Base-by-base conservation (phyloP, 1,140 invertebrate genomes). In the Babylonia areolata region DNA sequence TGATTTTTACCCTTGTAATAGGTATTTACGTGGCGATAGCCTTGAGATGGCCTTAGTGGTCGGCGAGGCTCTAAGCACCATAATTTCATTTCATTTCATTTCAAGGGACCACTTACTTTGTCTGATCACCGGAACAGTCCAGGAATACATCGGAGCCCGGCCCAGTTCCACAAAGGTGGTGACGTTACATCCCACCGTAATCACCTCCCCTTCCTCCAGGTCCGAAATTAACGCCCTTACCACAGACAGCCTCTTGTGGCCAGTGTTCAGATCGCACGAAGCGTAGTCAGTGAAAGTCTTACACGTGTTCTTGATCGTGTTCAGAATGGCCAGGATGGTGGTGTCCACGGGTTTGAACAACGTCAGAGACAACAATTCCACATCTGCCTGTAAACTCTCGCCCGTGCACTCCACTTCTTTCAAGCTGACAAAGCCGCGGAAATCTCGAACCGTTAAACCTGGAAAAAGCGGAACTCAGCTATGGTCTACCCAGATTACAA, bases 401-500 rank as follows among this genome's bases (percentile, higher is more conserved):
- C 82, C 82, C 31, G 64, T 75, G 33, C 82, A 84, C 64, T 84
- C 69, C 37, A 84, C 69, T 75, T 84, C 82, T 40, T 84, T 64
- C 31, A 84, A 31, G 31, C 64, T 84, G 40, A 37, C 31, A 33
- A 84, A 71, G 28, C 82, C 82, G 1, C 31, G 64, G 69, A 84
- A 84, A 46, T 84, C 37, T 15, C 82, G 64, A 2, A 84, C 82
- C 20, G 69, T 46, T 39, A 84, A 23, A 15, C 82, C 82, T 84
- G 82, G 40, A 84, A 84, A 37, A n/a, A n/a, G n/a, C n/a, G 35
- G 3, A 83, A 40, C n/a, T 46, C 11, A 73, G 12, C 12, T 6
- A 73, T 31, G 0, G 6, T 73, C 12, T 73, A 33, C 35, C 5
- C 3, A 35, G 0, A 23, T 64, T 64, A 6, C 1, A 64, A 20